phyloP scores from a whole-genome alignment of 2,888 invertebrate species.

The Aleiodes leptofemur region DNA sequence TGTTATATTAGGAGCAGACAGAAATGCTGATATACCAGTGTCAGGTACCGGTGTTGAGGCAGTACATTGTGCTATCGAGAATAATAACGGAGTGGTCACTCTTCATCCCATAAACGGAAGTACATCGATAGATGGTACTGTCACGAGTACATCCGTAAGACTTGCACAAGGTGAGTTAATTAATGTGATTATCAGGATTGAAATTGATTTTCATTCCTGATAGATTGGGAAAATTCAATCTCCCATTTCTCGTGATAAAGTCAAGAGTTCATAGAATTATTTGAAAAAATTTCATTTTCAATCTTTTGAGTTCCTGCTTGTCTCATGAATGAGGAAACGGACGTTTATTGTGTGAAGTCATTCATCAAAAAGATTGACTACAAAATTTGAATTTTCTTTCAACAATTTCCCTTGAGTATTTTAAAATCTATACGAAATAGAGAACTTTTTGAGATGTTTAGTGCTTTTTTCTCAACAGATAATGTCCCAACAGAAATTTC shows the following conservation, averaged over 20 bases:
- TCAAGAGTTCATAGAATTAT: too few relatives aligned
- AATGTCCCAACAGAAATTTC: too few relatives aligned
- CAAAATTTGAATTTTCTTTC: too few relatives aligned
- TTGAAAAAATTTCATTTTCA: not conserved
- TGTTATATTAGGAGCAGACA: slow-evolving; percentile 87
- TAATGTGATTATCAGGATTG: not conserved
- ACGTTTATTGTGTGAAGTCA: not conserved
- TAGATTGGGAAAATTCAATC: too few relatives aligned
- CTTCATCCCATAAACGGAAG: slow-evolving; percentile 86
- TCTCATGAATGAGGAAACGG: not conserved
- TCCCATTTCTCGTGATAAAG: too few relatives aligned
- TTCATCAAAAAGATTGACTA: not conserved
- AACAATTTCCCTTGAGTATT: too few relatives aligned
- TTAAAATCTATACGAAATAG: too few relatives aligned
- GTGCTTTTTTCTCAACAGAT: too few relatives aligned
- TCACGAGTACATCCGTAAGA: slow-evolving; percentile 83
- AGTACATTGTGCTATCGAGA: slow-evolving; percentile 92
- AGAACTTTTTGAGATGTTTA: too few relatives aligned
- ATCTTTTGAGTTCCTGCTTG: not conserved
- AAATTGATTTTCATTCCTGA: too few relatives aligned
- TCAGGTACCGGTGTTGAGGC: slow-evolving; percentile 91
- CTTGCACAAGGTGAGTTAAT: slow-evolving; percentile 84
- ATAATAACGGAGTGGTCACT: slow-evolving; percentile 89
- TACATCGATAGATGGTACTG: slow-evolving; percentile 85
- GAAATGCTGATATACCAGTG: slow-evolving; percentile 88